Percentiles rank a stretch among this genome's conserved stretches.
Conservation (phyloP, 2,888 invertebrate species). For the Epirrhoe alternata region DNA sequence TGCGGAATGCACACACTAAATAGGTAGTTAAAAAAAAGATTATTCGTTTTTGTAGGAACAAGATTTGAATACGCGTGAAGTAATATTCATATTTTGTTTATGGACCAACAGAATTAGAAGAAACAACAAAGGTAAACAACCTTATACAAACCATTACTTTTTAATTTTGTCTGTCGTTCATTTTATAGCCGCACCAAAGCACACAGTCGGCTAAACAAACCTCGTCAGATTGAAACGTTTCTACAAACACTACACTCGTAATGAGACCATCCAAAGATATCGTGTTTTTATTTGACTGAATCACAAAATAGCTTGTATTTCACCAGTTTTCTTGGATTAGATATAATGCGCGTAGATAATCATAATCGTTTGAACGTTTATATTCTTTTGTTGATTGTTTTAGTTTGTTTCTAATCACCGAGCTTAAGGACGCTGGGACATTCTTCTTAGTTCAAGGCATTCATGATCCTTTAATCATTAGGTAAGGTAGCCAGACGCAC, state of each 20-base stretch:
- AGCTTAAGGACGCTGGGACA: not conserved
- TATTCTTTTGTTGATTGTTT: not conserved
- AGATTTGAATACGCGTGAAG: too few relatives aligned
- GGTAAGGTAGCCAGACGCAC: too few relatives aligned
- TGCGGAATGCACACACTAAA: too few relatives aligned
- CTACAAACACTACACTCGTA: conserved; percentile 70
- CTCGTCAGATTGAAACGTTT: conserved; percentile 74
- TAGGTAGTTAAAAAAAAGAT: too few relatives aligned
- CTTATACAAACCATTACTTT: not conserved
- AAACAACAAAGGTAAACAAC: not conserved
- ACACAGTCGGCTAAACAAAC: conserved; percentile 67
- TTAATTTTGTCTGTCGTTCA: not conserved
- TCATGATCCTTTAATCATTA: too few relatives aligned
- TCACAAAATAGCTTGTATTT: conserved; percentile 20
- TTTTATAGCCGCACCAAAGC: conserved; percentile 51
- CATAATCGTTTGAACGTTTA: not conserved
- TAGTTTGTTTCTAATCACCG: not conserved
- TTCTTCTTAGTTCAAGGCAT: too few relatives aligned
- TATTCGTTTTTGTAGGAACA: too few relatives aligned
- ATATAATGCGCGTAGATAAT: not conserved
- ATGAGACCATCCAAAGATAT: conserved; percentile 64
- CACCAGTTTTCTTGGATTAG: not conserved
- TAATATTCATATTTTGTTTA: too few relatives aligned
- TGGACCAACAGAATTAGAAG: too few relatives aligned
- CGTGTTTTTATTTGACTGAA: conserved; percentile 43